A percentile compares a stretch with the other conserved stretches of the same genome.
Evolutionary conservation across 2,113 vertebrate genomes (phyloP).

Genomic region (Caretta caretta): DNA sequence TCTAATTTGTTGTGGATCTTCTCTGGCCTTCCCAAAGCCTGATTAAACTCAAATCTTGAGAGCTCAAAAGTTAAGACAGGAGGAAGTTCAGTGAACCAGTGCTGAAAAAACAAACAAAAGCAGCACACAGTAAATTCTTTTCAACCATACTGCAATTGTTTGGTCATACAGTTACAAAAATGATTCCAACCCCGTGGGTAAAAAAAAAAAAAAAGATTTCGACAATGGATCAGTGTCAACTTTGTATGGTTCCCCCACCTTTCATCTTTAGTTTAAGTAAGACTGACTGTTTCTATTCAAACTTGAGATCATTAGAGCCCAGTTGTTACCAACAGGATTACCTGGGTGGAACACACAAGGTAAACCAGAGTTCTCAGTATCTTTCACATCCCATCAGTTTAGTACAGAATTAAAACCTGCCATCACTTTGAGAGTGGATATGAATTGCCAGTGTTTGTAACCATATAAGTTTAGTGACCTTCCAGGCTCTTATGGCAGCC

Average conservation of each 20-base stretch:
- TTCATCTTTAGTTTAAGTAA: neutral
- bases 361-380: neutral
- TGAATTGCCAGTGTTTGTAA: neutral
- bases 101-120: slow-evolving; percentile 80
- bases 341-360: too few relatives aligned
- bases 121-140: slow-evolving; percentile 30
- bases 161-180: neutral
- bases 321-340: accelerated
- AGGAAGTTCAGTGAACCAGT: slow-evolving; percentile 98
- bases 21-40: slow-evolving; percentile 96
- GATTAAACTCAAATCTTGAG: slow-evolving; percentile 99
- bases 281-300: neutral
- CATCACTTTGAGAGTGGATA: neutral
- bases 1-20: slow-evolving; percentile 99
- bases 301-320: neutral
- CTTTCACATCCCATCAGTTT: neutral
- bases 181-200: neutral
- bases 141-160: neutral
- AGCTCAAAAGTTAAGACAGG: slow-evolving; percentile 98
- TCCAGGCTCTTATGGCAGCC: neutral
- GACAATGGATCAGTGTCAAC: neutral
- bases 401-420: neutral
- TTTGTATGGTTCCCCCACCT: neutral
- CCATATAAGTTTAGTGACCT: neutral
- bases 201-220: neutral